phyloP scores from a whole-genome alignment of 2,888 invertebrate genomes.

The Polydrusus pterygomalis region DNA sequence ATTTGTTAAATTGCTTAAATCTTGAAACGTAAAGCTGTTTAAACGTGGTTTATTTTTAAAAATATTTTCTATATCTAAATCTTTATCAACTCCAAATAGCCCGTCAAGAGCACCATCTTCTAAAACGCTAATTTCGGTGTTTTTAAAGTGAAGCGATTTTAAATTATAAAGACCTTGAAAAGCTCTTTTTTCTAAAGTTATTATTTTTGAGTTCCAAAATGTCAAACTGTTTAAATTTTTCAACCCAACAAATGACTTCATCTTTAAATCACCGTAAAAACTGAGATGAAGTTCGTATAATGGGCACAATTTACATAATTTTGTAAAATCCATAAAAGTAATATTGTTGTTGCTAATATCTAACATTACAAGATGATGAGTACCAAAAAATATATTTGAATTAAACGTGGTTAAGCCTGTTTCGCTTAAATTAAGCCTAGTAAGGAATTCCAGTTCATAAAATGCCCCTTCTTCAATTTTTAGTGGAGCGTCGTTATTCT shows the following conservation, averaged over 20 bases:
- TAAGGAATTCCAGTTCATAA: background rate
- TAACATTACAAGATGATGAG: background rate
- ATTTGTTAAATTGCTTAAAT: background rate
- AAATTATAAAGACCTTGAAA: background rate
- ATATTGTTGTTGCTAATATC: background rate
- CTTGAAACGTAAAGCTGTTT: background rate
- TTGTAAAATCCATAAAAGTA: background rate
- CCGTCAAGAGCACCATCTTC: conserved; percentile 6
- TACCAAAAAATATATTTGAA: background rate
- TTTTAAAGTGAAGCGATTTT: background rate
- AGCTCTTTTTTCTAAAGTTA: background rate
- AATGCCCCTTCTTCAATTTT: background rate
- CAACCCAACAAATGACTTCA: background rate
- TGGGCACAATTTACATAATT: too few species aligned
- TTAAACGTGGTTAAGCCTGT: background rate
- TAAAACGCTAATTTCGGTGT: background rate
- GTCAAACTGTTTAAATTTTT: background rate
- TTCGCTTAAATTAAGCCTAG: background rate
- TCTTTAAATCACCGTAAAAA: background rate
- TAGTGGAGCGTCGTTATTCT: background rate
- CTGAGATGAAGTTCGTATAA: background rate
- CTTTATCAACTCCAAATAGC: background rate
- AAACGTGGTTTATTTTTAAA: background rate
- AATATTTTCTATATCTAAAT: background rate
- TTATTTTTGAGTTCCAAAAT: conserved; percentile 4